Conservation (phyloP, 2,888 invertebrate genomes). For the Chalcis sispes region DNA sequence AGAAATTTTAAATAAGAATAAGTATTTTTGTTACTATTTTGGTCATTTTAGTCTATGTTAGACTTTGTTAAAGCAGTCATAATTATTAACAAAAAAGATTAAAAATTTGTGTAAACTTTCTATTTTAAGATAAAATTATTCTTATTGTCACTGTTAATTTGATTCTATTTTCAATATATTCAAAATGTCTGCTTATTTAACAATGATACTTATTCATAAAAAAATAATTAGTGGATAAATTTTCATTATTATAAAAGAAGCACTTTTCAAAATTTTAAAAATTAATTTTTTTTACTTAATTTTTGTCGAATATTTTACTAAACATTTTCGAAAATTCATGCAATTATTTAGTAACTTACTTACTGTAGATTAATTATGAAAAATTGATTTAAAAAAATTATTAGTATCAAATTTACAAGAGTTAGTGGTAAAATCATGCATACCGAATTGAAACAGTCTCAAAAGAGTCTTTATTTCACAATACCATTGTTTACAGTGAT, state of each 20-base stretch:
- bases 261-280: constrained; percentile 8
- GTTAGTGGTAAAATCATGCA: not conserved
- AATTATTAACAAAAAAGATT: not conserved
- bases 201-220: constrained; percentile 19
- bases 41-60: no score
- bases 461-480: constrained; percentile 27
- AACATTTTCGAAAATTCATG: not conserved
- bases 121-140: no score
- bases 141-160: not conserved
- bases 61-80: not conserved
- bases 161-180: not conserved
- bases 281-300: constrained; percentile 17
- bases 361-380: not conserved
- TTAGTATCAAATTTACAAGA: not conserved
- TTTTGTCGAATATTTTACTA: not conserved
- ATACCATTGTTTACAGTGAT: constrained; percentile 43
- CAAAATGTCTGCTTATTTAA: not conserved
- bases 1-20: constrained; percentile 10
- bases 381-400: constrained; percentile 36
- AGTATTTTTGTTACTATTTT: constrained; percentile 23
- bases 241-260: constrained; percentile 11
- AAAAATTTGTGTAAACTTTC: not conserved
- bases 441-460: constrained; percentile 15
- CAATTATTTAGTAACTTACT: not conserved
- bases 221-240: not conserved